phyloP scores from a whole-genome alignment of 1,140 invertebrate genomes.

The Batillaria attramentaria region DNA sequence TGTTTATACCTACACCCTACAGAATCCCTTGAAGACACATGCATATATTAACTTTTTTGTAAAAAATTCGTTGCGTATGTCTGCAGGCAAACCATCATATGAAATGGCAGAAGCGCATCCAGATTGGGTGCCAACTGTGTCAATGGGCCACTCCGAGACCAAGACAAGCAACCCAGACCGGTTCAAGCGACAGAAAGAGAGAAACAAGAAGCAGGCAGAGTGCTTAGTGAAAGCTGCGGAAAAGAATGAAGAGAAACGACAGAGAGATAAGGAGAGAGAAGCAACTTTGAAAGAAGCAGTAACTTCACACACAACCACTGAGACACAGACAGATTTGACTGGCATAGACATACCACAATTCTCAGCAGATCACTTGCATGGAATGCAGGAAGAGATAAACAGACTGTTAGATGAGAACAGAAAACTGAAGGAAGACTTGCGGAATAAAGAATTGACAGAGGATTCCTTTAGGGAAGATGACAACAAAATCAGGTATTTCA shows the following conservation, averaged over 20 bases:
- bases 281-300: background rate
- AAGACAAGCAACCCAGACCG: background rate
- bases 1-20: too few relatives aligned
- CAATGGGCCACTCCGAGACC: background rate
- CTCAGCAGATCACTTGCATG: too few relatives aligned
- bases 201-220: background rate
- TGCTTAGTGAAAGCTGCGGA: too few relatives aligned
- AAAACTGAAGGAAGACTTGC: background rate
- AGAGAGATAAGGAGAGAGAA: background rate
- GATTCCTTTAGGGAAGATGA: background rate
- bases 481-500: background rate
- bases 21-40: too few relatives aligned
- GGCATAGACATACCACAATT: too few relatives aligned
- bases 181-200: background rate
- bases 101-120: background rate
- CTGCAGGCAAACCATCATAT: conserved; percentile 5
- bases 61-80: too few relatives aligned
- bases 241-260: background rate
- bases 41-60: too few relatives aligned
- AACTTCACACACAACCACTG: background rate
- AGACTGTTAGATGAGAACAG: conserved; percentile 1
- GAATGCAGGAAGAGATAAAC: background rate
- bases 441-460: background rate
- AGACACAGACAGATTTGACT: background rate
- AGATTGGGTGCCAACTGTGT: background rate